Evolutionary conservation across 2,888 invertebrate genomes (phyloP).

Genomic region (Cantharis rustica): DNA sequence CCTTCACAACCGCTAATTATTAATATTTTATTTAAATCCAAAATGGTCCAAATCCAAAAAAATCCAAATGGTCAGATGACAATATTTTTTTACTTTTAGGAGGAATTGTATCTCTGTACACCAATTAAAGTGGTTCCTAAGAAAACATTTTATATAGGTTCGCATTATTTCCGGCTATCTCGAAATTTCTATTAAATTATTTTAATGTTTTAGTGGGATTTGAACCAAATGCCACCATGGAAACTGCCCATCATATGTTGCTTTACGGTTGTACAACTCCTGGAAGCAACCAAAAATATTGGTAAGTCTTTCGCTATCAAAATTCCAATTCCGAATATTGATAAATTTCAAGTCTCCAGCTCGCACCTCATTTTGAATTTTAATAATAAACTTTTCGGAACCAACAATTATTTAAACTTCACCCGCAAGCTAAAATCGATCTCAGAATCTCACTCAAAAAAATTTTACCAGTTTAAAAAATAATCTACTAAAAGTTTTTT

Average conservation of each 20-base stretch:
- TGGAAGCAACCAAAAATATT: constrained; percentile 71
- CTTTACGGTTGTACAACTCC: constrained; percentile 87
- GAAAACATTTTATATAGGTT: constrained; percentile 83
- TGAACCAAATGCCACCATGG: constrained; percentile 88
- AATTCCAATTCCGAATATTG: too few species aligned
- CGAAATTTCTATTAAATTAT: not conserved
- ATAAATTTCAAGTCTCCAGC: too few species aligned
- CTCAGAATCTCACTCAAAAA: too few species aligned
- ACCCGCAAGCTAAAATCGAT: too few species aligned
- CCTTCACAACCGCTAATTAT: not conserved
- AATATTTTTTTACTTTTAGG: constrained; percentile 58
- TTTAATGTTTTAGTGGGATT: constrained; percentile 76
- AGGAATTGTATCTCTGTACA: constrained; percentile 90
- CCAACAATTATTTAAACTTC: too few species aligned
- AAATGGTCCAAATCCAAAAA: too few species aligned
- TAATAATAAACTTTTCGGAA: too few species aligned
- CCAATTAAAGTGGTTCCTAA: constrained; percentile 81
- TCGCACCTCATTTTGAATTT: too few species aligned
- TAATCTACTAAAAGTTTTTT: too few species aligned
- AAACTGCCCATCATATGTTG: constrained; percentile 92
- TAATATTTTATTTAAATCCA: not conserved
- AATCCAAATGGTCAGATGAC: not conserved
- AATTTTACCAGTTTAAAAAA: too few species aligned
- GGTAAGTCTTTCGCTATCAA: constrained; percentile 58
- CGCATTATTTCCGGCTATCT: constrained; percentile 34